Evolutionary conservation across 2,797 vertebrate genomes (phyloP).

Genomic region (Aplochiton taeniatus): DNA sequence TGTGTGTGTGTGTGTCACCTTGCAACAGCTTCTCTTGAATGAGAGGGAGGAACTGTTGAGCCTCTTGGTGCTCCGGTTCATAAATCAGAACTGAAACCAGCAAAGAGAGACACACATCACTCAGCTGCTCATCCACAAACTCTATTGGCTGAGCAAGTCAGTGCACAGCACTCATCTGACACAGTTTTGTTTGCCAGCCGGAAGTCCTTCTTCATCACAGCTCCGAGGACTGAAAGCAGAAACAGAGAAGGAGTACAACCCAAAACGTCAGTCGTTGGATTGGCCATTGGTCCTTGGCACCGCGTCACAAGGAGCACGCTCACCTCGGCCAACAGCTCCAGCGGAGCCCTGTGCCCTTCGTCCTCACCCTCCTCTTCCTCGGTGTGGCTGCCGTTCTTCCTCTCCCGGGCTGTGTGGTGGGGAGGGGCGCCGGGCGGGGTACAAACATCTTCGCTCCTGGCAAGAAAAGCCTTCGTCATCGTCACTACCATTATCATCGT

Average conservation of each 20-base stretch:
- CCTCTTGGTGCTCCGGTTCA: conserved; percentile 82
- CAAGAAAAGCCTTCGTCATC: background rate
- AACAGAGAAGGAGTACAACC: conserved; percentile 15
- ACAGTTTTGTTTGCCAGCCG: conserved; percentile 77
- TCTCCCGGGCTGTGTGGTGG: background rate
- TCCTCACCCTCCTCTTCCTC: conserved; percentile 19
- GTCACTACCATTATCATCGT: background rate
- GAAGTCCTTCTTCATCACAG: conserved; percentile 77
- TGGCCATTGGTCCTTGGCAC: too few species aligned
- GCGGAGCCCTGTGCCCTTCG: conserved; percentile 47
- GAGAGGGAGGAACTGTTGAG: conserved; percentile 77
- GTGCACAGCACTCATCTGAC: conserved; percentile 83
- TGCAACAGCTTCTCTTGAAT: conserved; percentile 77
- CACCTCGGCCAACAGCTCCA: conserved; percentile 63
- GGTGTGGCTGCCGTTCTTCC: background rate
- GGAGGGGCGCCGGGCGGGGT: conserved; percentile 15
- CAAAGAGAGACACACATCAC: conserved; percentile 17
- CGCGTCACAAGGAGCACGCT: conserved; percentile 12
- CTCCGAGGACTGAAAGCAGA: conserved; percentile 78
- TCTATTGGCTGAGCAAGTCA: conserved; percentile 1
- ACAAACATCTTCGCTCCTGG: conserved; percentile 18
- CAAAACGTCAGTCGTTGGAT: too few species aligned
- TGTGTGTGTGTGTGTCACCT: conserved; percentile 57
- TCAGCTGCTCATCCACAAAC: conserved; percentile 11
- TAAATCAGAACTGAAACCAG: conserved; percentile 79